phyloP scores from a whole-genome alignment of 2,797 vertebrate species.

The Eospalax fontanierii region DNA sequence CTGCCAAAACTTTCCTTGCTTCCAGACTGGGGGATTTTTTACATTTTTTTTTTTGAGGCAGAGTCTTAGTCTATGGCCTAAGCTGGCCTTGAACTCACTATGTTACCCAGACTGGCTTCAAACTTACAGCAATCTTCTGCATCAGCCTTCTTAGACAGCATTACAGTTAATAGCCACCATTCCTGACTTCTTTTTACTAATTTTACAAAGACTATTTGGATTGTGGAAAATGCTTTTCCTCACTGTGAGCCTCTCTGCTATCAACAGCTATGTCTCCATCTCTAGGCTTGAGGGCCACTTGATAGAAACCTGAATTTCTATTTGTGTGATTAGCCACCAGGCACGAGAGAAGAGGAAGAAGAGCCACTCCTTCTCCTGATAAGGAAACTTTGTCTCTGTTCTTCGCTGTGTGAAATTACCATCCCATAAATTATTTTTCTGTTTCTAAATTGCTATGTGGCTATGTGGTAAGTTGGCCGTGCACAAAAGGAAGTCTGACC shows the following conservation, averaged over 20 bases:
- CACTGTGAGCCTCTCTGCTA: background rate
- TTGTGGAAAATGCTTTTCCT: background rate
- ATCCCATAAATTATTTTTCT: background rate
- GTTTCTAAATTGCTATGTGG: background rate
- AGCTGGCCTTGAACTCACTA: background rate
- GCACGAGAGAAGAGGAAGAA: background rate
- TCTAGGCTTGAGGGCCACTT: background rate
- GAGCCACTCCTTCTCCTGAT: background rate
- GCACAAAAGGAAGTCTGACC: too few species aligned
- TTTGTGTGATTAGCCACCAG: background rate
- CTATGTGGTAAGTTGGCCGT: background rate
- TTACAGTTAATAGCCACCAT: background rate
- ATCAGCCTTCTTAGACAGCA: background rate
- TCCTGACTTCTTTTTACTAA: background rate
- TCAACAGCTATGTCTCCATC: background rate
- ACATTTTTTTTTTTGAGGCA: background rate
- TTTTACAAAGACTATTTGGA: background rate
- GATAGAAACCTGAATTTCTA: background rate
- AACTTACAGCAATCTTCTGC: background rate
- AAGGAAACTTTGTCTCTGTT: slow-evolving; percentile 24
- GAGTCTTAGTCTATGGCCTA: background rate
- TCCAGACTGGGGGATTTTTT: background rate
- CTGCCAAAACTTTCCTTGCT: slow-evolving; percentile 36
- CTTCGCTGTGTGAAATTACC: background rate
- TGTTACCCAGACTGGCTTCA: background rate